Conservation (phyloP, 2,113 vertebrate species). For the Bos taurus region ARS-UCD2.0 NC_037350.1:25689001-25689500, state of each 20-base stretch:
- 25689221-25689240: background rate
- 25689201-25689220: rapidly evolving
- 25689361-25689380: background rate
- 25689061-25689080: background rate
- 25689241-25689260: background rate
- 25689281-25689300: background rate
- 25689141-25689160: background rate
- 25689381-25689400: background rate
- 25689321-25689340: background rate
- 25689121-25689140: background rate
- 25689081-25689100: background rate
- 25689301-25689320: background rate
- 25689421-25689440: background rate
- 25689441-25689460: background rate
- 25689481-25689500: background rate
- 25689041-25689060: rapidly evolving
- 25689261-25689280: background rate
- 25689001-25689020: background rate
- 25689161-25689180: background rate
- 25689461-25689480: background rate
- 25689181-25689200: background rate
- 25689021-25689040: background rate
- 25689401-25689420: background rate
- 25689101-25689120: background rate
- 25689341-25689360: background rate